Evolutionary conservation across 2,797 vertebrate species (phyloP), one percentile per base, ranked within the genome.

Genomic region (Tragelaphus eurycerus): DNA sequence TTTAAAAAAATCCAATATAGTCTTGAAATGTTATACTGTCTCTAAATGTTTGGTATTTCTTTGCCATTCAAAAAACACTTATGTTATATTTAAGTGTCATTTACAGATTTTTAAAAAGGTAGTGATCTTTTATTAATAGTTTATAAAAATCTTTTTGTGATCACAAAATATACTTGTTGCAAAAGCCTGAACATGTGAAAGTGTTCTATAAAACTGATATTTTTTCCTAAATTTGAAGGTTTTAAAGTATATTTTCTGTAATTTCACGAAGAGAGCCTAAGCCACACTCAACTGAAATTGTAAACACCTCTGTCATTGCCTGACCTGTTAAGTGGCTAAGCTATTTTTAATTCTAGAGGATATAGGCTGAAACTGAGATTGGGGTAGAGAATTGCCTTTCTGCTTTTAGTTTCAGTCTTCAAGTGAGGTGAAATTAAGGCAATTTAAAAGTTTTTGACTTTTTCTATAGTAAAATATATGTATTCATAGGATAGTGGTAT

Each of bases 301-400:
- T 86, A 57, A 90, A 97, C n/a, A 87, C 67, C 8, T 74, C 31
- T 79, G 54, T 95, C 92, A 81, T 96, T 95, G 76, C 50, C 43
- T 96, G 31, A 95, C 87, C 48, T 90, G 11, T 62, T 94, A 84
- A 17, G 27, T 93, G 31, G 11, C 52, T 86, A 89, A 93, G 19
- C 50, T 92, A 4, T 79, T 96, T 96, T 94, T 95, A 96, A 85
- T 88, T 93, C 50, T 87, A 10, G 54, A 60, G 67, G 67, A 10
- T 38, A 81, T 7, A 54, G 14, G 60, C 59, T 78, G 27, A 92
- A 59, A 34, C 23, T 78, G 50, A 79, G 52, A 59, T 89, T 16
- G 6, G 25, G 29, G 48, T 87, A 34, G 46, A 43, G 31, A 90
- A 86, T 64, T 86, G 48, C 55, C n/a, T 89, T 48, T 90, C 55